Evolutionary conservation across 2,113 vertebrate genomes (phyloP).

Genomic region (Nothoprocta pentlandii): DNA sequence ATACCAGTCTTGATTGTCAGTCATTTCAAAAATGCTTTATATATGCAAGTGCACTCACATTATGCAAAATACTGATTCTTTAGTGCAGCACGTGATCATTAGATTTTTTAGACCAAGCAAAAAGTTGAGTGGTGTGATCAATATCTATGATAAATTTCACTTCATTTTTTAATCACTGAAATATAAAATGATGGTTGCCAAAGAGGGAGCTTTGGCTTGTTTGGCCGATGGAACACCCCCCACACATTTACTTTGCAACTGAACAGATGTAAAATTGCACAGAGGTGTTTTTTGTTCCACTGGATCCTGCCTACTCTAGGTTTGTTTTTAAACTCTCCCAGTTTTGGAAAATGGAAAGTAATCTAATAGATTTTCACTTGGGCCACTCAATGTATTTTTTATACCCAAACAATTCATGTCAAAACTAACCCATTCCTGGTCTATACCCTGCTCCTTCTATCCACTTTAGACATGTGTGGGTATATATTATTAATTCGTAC

Average conservation of each 20-base stretch:
- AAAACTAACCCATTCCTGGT: background rate
- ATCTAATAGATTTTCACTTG: background rate
- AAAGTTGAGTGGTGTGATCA: rapidly evolving
- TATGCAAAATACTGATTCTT: background rate
- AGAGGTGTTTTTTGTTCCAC: rapidly evolving
- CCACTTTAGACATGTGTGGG: background rate
- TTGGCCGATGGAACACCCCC: background rate
- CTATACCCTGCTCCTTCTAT: background rate
- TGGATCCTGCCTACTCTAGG: background rate
- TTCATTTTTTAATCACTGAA: background rate
- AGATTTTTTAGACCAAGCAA: background rate
- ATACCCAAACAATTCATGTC: background rate
- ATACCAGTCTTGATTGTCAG: background rate
- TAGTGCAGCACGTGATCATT: background rate
- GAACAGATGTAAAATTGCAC: background rate
- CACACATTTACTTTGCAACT: background rate
- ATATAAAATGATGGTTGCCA: background rate
- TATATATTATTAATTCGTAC: background rate
- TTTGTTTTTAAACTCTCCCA: background rate
- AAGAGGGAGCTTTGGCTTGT: background rate
- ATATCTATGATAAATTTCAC: background rate
- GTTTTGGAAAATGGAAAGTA: background rate
- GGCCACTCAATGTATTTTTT: background rate
- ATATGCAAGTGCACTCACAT: rapidly evolving
- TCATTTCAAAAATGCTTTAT: background rate